These are phyloP conservation scores for Chionis minor DNA, from an alignment of 2,113 vertebrate genomes.

Conservation along the genomic window DNA sequence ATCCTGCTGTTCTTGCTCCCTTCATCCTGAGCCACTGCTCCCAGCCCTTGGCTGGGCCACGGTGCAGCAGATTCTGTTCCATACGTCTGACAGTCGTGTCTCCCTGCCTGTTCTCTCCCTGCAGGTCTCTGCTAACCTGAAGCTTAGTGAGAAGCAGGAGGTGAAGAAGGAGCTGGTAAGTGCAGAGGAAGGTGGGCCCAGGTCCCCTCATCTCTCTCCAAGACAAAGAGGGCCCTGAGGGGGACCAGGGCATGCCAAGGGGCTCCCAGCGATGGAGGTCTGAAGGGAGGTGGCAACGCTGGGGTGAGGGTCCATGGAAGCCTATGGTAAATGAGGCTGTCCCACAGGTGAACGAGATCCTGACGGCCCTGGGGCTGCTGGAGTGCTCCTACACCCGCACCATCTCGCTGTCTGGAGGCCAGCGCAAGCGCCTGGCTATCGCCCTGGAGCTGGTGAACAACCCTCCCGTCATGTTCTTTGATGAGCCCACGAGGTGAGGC, in stretches of 20 bases:
- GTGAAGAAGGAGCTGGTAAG: slow-evolving; percentile 96
- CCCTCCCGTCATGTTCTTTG: slow-evolving; percentile 98
- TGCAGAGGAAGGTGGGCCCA: not conserved
- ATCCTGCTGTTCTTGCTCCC: not conserved
- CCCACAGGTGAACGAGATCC: slow-evolving; percentile 92
- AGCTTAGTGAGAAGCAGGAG: slow-evolving; percentile 92
- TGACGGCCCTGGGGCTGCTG: slow-evolving; percentile 92
- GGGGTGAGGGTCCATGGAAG: not conserved
- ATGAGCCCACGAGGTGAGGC: slow-evolving; percentile 94
- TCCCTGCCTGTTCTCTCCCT: not conserved
- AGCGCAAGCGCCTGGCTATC: slow-evolving; percentile 95
- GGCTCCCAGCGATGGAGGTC: not conserved
- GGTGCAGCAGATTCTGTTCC: too few relatives aligned
- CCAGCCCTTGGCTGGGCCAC: fast-evolving
- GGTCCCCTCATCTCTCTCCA: too few relatives aligned
- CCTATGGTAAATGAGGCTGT: not conserved
- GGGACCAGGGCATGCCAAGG: fast-evolving
- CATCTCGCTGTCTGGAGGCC: slow-evolving; percentile 88
- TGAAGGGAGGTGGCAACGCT: not conserved
- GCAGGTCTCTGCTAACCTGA: slow-evolving; percentile 95
- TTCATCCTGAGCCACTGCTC: not conserved
- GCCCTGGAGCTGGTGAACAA: slow-evolving; percentile 98
- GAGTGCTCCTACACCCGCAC: slow-evolving; percentile 93
- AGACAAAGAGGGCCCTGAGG: fast-evolving
- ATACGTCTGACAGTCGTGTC: fast-evolving